Percentiles rank a stretch among this genome's conserved stretches.
phyloP scores from a whole-genome alignment of 2,797 vertebrate species.

The Cichlasoma orientale region DNA sequence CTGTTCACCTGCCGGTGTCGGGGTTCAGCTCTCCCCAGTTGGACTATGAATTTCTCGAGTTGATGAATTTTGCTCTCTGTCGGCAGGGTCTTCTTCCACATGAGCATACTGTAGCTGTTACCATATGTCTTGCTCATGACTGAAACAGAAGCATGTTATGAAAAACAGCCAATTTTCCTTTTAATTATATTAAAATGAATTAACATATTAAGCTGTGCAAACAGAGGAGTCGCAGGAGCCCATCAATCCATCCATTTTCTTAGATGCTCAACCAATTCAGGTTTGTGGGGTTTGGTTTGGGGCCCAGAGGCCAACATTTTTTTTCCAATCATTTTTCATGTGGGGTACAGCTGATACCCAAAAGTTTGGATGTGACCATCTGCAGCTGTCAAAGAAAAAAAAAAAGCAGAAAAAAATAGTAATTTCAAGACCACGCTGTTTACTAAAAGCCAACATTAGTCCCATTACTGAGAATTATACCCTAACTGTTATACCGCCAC shows the following conservation, averaged over 20 bases:
- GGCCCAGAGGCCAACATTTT: background rate
- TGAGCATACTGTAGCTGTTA: background rate
- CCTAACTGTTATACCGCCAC: constrained; percentile 7
- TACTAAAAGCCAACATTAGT: constrained; percentile 12
- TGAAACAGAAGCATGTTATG: background rate
- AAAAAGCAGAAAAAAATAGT: background rate
- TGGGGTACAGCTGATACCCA: background rate
- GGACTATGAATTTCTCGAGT: background rate
- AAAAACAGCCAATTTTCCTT: background rate
- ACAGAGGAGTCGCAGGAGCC: background rate
- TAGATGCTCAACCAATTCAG: background rate
- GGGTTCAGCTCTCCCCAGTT: background rate
- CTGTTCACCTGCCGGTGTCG: constrained; percentile 11
- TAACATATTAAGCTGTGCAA: background rate
- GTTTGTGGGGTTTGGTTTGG: background rate
- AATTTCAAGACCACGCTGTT: background rate
- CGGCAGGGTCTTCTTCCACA: constrained; percentile 2
- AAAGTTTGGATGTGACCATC: background rate
- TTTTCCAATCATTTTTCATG: background rate
- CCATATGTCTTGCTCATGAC: background rate
- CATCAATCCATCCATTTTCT: background rate
- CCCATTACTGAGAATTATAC: constrained; percentile 6
- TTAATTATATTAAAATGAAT: background rate
- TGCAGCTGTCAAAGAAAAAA: background rate
- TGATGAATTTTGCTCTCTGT: background rate